Percentiles rank a stretch among this genome's conserved stretches.
Conservation (phyloP, 2,113 vertebrate genomes). For the Ictidomys tridecemlineatus region DNA sequence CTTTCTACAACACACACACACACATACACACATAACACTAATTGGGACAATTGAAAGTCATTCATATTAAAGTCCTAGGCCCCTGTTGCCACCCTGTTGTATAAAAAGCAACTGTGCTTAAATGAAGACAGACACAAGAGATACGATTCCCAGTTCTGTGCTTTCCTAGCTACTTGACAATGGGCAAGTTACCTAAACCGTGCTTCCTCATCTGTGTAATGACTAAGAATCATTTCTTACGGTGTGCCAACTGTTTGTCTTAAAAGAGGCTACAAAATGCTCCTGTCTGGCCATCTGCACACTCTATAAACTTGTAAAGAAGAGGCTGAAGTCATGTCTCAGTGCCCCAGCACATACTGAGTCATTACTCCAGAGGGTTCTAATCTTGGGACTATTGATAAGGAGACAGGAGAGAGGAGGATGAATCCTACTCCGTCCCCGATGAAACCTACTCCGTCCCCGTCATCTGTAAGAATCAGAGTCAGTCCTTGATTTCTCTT, state of each 20-base stretch:
- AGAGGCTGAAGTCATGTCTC: not conserved
- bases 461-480: too few species aligned
- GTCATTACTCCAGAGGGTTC: constrained; percentile 47
- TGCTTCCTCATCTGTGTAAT: constrained; percentile 4
- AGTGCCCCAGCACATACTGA: constrained; percentile 46
- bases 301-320: not conserved
- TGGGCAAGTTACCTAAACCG: not conserved
- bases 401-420: not conserved
- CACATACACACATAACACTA: not conserved
- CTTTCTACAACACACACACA: not conserved
- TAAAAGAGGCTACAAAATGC: not conserved
- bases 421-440: not conserved
- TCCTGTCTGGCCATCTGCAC: not conserved
- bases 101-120: not conserved
- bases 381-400: not conserved
- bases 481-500: not conserved
- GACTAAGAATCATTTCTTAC: not conserved
- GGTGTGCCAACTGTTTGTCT: not conserved
- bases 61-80: not conserved
- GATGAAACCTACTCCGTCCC: not conserved
- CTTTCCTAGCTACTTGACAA: constrained; percentile 9
- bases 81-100: not conserved
- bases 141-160: not conserved
- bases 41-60: not conserved
- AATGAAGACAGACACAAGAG: not conserved